Evolutionary conservation across 2,888 invertebrate genomes (phyloP).

Genomic region (Chrysolina americana): DNA sequence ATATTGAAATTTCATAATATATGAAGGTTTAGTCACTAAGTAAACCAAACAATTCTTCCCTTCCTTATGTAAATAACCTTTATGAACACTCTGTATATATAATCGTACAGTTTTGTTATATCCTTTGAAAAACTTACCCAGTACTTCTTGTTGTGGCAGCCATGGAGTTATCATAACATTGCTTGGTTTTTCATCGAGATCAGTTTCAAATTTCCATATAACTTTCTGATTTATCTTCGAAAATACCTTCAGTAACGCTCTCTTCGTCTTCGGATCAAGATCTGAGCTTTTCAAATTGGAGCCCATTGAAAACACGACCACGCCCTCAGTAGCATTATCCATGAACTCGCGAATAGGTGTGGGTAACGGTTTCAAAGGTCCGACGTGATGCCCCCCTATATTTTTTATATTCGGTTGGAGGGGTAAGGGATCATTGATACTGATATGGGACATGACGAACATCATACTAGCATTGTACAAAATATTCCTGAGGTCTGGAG

Average conservation of each 20-base stretch:
- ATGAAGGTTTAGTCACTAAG: no score
- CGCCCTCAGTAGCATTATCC: slow-evolving; percentile 72
- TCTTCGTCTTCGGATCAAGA: slow-evolving; percentile 71
- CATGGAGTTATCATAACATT: slow-evolving; percentile 67
- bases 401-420: slow-evolving; percentile 73
- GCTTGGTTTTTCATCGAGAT: slow-evolving; percentile 58
- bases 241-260: slow-evolving; percentile 74
- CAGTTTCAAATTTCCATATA: slow-evolving; percentile 78
- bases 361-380: slow-evolving; percentile 57
- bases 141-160: slow-evolving; percentile 62
- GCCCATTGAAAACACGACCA: slow-evolving; percentile 75
- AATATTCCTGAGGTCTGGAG: slow-evolving; percentile 53
- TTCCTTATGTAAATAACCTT: no score
- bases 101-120: no score
- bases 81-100: no score
- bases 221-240: slow-evolving; percentile 75
- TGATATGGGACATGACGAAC: slow-evolving; percentile 69
- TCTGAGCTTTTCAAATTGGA: slow-evolving; percentile 74
- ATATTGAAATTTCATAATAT: no score
- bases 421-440: slow-evolving; percentile 71
- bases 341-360: slow-evolving; percentile 71
- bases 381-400: slow-evolving; percentile 73
- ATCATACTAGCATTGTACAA: slow-evolving; percentile 60
- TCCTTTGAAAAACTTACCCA: no score
- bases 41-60: no score